These are phyloP conservation scores for Lathamus discolor DNA, from an alignment of 2,113 vertebrate species.

Conservation along the genomic window DNA sequence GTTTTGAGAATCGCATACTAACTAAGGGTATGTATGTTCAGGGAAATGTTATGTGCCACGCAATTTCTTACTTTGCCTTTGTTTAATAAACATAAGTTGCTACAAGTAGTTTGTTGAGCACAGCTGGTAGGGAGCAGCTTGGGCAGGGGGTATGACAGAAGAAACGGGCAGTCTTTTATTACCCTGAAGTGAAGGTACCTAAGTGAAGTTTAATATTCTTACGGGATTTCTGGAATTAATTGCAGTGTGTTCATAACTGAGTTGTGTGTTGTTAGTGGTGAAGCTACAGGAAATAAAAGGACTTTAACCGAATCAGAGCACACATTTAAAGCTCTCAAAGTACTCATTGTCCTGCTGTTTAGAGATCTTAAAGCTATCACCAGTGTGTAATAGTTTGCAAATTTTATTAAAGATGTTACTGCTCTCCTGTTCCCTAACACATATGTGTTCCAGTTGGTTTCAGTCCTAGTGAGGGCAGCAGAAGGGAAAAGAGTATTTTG, in stretches of 20 bases:
- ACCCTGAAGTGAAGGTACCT: neutral
- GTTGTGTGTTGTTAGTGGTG: neutral
- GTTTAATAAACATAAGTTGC: neutral
- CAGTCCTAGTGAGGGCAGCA: neutral
- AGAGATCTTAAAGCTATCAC: neutral
- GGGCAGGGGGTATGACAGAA: accelerated
- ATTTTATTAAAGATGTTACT: neutral
- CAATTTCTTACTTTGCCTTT: neutral
- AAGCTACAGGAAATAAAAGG: neutral
- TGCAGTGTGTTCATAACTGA: accelerated
- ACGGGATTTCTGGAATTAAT: neutral
- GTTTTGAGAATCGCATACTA: neutral
- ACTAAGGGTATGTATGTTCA: neutral
- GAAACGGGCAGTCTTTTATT: neutral
- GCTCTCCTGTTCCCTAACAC: neutral
- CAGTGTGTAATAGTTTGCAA: neutral
- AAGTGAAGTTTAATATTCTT: neutral
- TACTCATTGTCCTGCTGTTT: neutral
- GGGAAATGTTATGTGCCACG: accelerated
- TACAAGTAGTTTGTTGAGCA: neutral
- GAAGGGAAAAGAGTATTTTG: neutral
- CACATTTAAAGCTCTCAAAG: neutral
- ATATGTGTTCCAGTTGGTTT: neutral
- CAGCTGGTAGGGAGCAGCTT: neutral
- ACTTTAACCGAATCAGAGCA: neutral